Percentiles rank a stretch among this genome's conserved stretches.
These are phyloP conservation scores for Sarcophilus harrisii DNA, from an alignment of 2,797 vertebrate species.

Conservation along the genomic window DNA sequence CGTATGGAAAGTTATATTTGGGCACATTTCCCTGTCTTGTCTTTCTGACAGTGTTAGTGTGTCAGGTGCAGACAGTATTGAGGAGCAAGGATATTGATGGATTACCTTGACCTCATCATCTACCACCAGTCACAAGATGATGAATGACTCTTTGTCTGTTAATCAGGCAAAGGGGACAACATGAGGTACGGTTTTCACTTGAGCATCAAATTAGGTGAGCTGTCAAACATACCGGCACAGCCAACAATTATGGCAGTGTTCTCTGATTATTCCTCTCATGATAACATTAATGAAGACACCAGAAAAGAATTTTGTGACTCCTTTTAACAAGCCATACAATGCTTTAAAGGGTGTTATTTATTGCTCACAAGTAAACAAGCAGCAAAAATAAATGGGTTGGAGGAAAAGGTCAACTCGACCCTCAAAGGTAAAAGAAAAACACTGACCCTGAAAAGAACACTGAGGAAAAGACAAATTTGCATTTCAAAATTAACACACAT, in stretches of 20 bases:
- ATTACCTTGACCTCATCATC: conserved; percentile 47
- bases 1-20: conserved; percentile 22
- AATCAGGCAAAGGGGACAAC: conserved; percentile 61
- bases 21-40: conserved; percentile 50
- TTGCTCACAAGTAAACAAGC: not conserved
- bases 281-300: conserved; percentile 16
- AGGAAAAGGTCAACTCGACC: not conserved
- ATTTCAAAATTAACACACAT: conserved; percentile 15
- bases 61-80: conserved; percentile 33
- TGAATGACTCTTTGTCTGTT: conserved; percentile 70
- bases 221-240: conserved; percentile 31
- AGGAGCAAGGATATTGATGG: conserved; percentile 68
- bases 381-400: not conserved
- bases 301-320: not conserved
- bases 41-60: conserved; percentile 28
- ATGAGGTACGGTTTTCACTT: conserved; percentile 61
- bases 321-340: not conserved
- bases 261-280: conserved; percentile 55
- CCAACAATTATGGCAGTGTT: conserved; percentile 35
- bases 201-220: conserved; percentile 62
- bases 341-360: rapidly evolving
- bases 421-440: conserved; percentile 10
- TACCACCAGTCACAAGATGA: conserved; percentile 49
- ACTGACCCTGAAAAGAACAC: not conserved
- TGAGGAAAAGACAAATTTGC: conserved; percentile 36